phyloP scores from a whole-genome alignment of 2,888 invertebrate genomes.

The Yponomeuta malinellus region DNA sequence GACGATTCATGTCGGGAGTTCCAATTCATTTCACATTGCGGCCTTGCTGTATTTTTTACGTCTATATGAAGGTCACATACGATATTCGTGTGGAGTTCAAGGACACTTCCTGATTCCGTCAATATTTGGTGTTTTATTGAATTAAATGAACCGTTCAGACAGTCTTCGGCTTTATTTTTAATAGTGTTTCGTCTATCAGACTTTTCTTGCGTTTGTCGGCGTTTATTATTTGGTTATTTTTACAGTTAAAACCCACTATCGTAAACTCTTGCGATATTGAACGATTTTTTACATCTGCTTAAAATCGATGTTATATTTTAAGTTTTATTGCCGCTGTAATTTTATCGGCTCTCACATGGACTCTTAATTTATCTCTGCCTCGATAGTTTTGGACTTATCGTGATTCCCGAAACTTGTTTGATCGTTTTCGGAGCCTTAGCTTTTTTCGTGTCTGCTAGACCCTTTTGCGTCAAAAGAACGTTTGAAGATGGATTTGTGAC shows the following conservation, averaged over 20 bases:
- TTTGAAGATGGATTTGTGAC: background rate
- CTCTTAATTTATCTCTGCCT: background rate
- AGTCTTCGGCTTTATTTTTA: background rate
- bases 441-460: background rate
- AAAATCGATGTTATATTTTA: background rate
- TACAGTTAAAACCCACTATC: background rate
- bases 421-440: background rate
- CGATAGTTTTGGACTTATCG: background rate
- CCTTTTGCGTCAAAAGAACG: background rate
- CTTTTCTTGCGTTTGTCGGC: background rate
- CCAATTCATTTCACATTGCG: constrained; percentile 10
- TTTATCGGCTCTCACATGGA: background rate
- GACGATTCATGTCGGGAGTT: background rate
- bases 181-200: background rate
- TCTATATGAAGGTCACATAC: background rate
- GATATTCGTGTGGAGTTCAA: constrained; percentile 7
- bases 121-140: constrained; percentile 2
- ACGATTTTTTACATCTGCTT: background rate
- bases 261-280: background rate
- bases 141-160: background rate
- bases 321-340: background rate
- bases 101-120: constrained; percentile 11
- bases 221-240: background rate
- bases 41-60: constrained; percentile 3
- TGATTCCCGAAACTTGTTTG: background rate